Conservation (phyloP, 92 coral and sea anemone species). For the Hydrozoanthus gracilis region DNA sequence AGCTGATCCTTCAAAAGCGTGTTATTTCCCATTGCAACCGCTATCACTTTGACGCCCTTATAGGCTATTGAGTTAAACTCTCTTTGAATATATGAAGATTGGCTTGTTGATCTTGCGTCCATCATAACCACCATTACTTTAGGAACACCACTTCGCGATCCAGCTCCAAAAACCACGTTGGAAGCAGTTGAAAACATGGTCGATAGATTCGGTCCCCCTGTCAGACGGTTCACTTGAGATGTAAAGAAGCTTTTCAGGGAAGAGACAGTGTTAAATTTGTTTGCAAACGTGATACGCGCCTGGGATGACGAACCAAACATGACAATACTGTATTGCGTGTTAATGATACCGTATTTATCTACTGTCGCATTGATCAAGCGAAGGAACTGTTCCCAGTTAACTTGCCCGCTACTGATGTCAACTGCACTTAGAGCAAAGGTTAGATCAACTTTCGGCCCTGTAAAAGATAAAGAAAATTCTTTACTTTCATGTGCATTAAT, state of each 20-base stretch:
- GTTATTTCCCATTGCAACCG: conserved; percentile 1
- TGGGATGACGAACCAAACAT: conserved; percentile 14
- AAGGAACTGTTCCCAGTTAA: conserved; percentile 5
- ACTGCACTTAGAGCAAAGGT: conserved; percentile 19
- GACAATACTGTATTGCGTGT: conserved; percentile 11
- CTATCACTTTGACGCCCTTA: conserved; percentile 28
- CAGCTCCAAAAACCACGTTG: conserved; percentile 1
- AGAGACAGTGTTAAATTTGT: not conserved
- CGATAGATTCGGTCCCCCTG: conserved; percentile 20
- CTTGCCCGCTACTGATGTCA: not conserved
- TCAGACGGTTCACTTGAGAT: conserved; percentile 3
- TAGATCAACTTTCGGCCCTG: conserved; percentile 17
- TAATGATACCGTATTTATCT: conserved; percentile 8
- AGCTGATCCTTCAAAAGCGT: not conserved
- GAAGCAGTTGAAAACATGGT: not conserved
- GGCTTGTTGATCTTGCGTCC: conserved; percentile 14
- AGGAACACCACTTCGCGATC: not conserved
- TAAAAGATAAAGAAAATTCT: not conserved
- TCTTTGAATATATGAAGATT: not conserved
- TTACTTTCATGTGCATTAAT: not conserved
- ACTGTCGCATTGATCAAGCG: not conserved
- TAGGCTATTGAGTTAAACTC: conserved; percentile 11
- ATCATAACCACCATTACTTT: conserved; percentile 15
- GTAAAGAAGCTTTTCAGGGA: conserved; percentile 15
- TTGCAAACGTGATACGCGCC: not conserved